These are phyloP conservation scores for Ectemnius cavifrons DNA, from an alignment of 2,888 invertebrate genomes.

Conservation along the genomic window DNA sequence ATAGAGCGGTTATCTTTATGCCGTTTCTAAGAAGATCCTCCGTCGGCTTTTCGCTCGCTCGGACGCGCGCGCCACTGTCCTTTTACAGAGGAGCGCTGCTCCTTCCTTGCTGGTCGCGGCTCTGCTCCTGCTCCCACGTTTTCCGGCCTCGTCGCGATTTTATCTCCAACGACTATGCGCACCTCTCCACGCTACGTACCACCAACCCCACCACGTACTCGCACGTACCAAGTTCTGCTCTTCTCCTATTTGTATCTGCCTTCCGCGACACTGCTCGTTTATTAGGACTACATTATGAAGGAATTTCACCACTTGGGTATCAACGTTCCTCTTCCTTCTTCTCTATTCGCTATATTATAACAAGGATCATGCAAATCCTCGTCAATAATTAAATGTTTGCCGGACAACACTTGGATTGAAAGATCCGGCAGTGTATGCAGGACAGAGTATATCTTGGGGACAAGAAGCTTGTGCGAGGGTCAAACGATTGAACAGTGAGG, in stretches of 20 bases:
- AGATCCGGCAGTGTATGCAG: too few species aligned
- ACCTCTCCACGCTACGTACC: not conserved
- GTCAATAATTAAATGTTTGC: too few species aligned
- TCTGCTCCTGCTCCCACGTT: constrained; percentile 15
- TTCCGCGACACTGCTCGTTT: not conserved
- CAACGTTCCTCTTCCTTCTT: too few species aligned
- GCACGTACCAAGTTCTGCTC: not conserved
- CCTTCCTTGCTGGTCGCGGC: not conserved
- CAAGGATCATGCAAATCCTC: too few species aligned
- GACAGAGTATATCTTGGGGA: too few species aligned
- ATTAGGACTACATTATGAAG: not conserved
- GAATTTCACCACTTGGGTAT: not conserved
- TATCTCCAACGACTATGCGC: not conserved
- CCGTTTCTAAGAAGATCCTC: constrained; percentile 57
- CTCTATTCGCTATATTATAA: too few species aligned
- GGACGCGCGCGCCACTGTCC: not conserved
- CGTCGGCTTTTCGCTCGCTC: constrained; percentile 27
- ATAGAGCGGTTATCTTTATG: constrained; percentile 65
- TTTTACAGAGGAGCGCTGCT: constrained; percentile 17
- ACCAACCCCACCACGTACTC: not conserved
- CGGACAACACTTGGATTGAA: too few species aligned
- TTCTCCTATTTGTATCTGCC: not conserved
- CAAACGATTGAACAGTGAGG: constrained; percentile 22
- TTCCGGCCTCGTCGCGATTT: constrained; percentile 3
- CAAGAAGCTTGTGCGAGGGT: not conserved